Conservation (phyloP, 2,797 vertebrate species). For the Ibycter americanus region DNA sequence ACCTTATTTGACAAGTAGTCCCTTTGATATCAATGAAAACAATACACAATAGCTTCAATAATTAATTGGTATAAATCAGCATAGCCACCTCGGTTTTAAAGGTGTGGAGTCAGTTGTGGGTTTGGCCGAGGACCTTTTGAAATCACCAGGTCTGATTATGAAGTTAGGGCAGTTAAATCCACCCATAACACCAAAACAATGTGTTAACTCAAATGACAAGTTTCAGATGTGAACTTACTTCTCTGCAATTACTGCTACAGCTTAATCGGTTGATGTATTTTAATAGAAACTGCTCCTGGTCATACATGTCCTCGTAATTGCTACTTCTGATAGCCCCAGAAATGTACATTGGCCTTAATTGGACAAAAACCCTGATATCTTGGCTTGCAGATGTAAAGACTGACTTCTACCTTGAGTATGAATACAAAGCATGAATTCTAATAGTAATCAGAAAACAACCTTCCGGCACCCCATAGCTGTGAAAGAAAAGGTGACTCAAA, state of each 20-base stretch:
- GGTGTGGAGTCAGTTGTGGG: not conserved
- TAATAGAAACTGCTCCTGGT: constrained; percentile 14
- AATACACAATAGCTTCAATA: not conserved
- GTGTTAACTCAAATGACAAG: not conserved
- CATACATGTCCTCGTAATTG: not conserved
- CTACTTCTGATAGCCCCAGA: not conserved
- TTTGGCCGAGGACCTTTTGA: not conserved
- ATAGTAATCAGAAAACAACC: not conserved
- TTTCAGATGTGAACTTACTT: not conserved
- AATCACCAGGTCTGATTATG: not conserved
- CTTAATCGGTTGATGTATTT: constrained; percentile 23
- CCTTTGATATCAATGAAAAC: not conserved
- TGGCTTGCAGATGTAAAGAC: not conserved
- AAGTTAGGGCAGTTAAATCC: not conserved
- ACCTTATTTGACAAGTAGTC: not conserved
- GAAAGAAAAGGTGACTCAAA: not conserved
- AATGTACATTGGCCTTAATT: not conserved
- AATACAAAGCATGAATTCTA: not conserved
- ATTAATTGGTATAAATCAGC: not conserved
- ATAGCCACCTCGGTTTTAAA: not conserved
- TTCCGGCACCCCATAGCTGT: not conserved
- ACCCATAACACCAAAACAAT: not conserved
- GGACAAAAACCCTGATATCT: not conserved
- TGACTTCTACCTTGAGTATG: not conserved
- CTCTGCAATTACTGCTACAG: not conserved